Percentiles rank a stretch among this genome's conserved stretches.
phyloP scores from a whole-genome alignment of 2,113 vertebrate species.

The Dromiciops gliroides region DNA sequence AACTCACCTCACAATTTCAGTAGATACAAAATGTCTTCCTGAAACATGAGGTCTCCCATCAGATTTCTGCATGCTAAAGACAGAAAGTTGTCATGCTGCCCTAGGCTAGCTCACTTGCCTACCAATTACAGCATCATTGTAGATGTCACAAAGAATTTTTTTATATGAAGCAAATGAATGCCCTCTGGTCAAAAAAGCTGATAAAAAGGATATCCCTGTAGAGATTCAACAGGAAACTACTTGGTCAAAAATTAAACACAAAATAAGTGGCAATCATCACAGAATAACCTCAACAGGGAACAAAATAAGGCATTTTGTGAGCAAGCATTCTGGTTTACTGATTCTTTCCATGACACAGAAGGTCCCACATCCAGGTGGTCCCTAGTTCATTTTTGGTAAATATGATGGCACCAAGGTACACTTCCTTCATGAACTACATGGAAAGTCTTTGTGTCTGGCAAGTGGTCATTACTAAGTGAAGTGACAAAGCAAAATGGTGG shows the following conservation, averaged over 20 bases:
- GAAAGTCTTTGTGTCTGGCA: conserved; percentile 4
- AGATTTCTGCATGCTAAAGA: not conserved
- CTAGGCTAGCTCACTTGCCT: too few species aligned
- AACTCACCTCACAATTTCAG: not conserved
- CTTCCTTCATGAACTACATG: not conserved
- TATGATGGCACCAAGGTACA: rapidly evolving
- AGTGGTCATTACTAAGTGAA: conserved; percentile 56
- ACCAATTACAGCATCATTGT: rapidly evolving
- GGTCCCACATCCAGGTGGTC: rapidly evolving
- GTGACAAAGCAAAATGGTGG: conserved; percentile 52
- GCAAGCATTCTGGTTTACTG: rapidly evolving
- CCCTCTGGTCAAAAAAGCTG: not conserved
- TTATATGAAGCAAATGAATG: not conserved
- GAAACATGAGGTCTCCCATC: rapidly evolving
- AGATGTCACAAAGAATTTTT: not conserved
- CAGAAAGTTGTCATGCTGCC: not conserved
- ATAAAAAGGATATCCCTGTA: not conserved
- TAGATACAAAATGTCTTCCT: not conserved
- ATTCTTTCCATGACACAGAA: rapidly evolving
- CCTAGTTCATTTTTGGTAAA: not conserved
- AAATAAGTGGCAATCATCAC: not conserved
- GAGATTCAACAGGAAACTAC: not conserved
- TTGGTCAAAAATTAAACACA: not conserved
- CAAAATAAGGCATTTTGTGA: rapidly evolving
- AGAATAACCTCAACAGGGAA: not conserved